Conservation (phyloP, 2,797 vertebrate genomes). For the Sebastes steindachneri region DNA sequence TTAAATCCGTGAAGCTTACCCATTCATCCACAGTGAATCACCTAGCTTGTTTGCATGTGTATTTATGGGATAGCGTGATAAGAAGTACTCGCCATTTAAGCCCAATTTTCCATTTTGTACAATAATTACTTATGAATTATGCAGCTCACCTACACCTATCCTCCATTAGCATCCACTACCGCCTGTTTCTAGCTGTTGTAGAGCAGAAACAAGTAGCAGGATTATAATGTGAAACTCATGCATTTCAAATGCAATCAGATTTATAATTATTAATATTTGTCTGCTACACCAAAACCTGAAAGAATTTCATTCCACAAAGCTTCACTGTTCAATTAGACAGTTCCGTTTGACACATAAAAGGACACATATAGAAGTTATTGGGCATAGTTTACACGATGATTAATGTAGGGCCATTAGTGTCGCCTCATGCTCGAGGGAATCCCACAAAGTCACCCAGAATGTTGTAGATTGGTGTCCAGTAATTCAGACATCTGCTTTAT, state of each 20-base stretch:
- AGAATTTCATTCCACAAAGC: neutral
- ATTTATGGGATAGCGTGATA: neutral
- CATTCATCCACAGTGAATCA: neutral
- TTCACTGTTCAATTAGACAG: neutral
- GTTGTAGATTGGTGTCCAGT: neutral
- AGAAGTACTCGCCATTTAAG: neutral
- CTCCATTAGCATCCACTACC: neutral
- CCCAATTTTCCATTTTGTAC: neutral
- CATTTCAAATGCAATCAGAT: neutral
- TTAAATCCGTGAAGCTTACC: neutral
- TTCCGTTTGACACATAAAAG: neutral
- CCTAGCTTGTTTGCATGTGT: neutral
- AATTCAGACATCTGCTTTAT: constrained; percentile 48
- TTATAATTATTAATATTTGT: neutral
- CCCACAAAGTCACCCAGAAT: neutral
- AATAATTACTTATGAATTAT: neutral
- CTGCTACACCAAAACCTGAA: neutral
- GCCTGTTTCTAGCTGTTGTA: neutral
- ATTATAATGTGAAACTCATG: neutral
- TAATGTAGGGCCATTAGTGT: constrained; percentile 9
- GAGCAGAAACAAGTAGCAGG: neutral
- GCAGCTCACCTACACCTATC: neutral
- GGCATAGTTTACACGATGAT: constrained; percentile 7
- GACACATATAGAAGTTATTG: neutral
- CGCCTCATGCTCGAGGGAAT: constrained; percentile 1